A percentile compares a stretch with the other conserved stretches of the same genome.
phyloP scores from a whole-genome alignment of 2,888 invertebrate species.

The Drosophila leonis region DNA sequence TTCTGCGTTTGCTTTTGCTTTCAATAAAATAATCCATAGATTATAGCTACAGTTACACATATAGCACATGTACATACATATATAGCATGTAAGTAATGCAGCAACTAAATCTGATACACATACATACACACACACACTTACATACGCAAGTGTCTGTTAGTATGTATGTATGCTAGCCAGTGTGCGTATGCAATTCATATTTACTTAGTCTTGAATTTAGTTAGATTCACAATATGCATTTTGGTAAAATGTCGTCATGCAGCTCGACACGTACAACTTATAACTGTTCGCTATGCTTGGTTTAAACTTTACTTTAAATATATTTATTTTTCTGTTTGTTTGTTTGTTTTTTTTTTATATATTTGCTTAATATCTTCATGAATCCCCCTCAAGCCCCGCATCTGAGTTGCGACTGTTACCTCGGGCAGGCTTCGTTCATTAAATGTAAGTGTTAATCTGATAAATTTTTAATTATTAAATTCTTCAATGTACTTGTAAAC shows the following conservation, averaged over 20 bases:
- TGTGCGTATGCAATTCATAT: conserved; percentile 54
- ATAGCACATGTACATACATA: conserved; percentile 40
- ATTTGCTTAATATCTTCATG: conserved; percentile 11
- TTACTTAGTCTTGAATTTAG: conserved; percentile 72
- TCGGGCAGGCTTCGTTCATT: conserved; percentile 18
- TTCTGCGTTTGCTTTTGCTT: conserved; percentile 12
- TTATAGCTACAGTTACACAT: conserved; percentile 68
- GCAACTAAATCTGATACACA: conserved; percentile 25
- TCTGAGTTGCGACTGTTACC: conserved; percentile 27
- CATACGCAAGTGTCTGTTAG: conserved; percentile 15
- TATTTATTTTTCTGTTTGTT: conserved; percentile 9
- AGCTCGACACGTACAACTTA: conserved; percentile 66
- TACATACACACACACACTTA: conserved; percentile 12
- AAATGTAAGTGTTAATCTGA: conserved; percentile 47
- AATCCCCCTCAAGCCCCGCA: conserved; percentile 23
- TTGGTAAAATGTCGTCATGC: conserved; percentile 65
- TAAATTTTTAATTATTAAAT: conserved; percentile 60
- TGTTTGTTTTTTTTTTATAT: conserved; percentile 2
- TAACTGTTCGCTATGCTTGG: conserved; percentile 57
- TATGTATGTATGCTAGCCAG: conserved; percentile 16
- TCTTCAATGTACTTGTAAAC: conserved; percentile 68
- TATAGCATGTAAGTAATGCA: conserved; percentile 27
- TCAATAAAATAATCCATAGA: conserved; percentile 46
- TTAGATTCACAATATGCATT: conserved; percentile 58
- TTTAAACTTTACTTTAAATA: conserved; percentile 25